Conservation (phyloP, 2,888 invertebrate genomes). For the Caradrina kadenii region DNA sequence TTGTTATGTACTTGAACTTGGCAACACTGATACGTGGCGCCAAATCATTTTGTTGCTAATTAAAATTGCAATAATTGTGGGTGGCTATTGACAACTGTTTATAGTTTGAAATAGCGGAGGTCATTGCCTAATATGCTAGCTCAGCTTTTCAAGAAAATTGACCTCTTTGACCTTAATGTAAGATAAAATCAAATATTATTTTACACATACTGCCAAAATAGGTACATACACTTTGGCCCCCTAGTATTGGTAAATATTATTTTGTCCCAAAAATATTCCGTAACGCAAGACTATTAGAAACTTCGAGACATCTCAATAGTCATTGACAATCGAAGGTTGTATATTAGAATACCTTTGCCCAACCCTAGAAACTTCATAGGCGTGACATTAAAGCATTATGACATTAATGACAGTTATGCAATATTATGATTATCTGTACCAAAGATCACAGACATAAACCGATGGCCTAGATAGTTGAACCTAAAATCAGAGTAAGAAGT, state of each 20-base stretch:
- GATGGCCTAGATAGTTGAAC: conserved; percentile 47
- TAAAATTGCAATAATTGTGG: conserved; percentile 12
- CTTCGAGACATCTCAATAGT: conserved; percentile 1
- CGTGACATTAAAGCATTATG: conserved; percentile 5
- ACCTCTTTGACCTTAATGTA: neutral
- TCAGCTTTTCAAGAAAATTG: too few species aligned
- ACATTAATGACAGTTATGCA: conserved; percentile 32
- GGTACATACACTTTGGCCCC: too few species aligned
- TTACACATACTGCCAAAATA: conserved; percentile 12
- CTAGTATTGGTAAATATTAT: too few species aligned
- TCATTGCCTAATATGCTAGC: neutral
- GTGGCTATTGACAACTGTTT: neutral
- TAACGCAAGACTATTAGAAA: neutral
- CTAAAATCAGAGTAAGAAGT: conserved; percentile 36
- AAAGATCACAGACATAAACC: conserved; percentile 31
- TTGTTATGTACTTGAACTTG: conserved; percentile 43
- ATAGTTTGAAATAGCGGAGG: neutral
- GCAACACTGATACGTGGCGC: conserved; percentile 6
- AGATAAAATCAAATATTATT: neutral
- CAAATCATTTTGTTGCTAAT: conserved; percentile 24
- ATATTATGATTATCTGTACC: conserved; percentile 29
- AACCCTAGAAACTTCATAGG: neutral
- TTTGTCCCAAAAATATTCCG: neutral
- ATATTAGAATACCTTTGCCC: conserved; percentile 14
- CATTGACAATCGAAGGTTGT: conserved; percentile 9